These are phyloP conservation scores for Chrysogorgia sp. DNA, from an alignment of 92 coral and sea anemone species.

Conservation along the genomic window DNA sequence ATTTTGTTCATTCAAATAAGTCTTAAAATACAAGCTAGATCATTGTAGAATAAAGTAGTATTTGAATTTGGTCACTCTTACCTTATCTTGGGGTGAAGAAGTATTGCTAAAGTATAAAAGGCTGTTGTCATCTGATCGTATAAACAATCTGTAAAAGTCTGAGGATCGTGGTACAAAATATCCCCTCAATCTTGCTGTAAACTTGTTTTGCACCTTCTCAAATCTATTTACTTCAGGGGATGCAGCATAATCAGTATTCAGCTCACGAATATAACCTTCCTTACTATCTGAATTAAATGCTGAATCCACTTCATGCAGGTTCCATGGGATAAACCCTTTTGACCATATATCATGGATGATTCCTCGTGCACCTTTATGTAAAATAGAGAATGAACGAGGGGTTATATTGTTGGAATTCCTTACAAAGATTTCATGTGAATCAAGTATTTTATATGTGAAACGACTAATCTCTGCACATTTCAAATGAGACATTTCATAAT, in stretches of 20 bases:
- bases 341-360: conserved; percentile 76
- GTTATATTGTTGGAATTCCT: too few relatives aligned
- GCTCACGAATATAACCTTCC: conserved; percentile 1
- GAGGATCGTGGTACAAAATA: conserved; percentile 84
- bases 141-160: conserved; percentile 72
- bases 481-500: too few relatives aligned
- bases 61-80: too few relatives aligned
- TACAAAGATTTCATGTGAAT: too few relatives aligned
- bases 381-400: too few relatives aligned
- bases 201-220: not conserved
- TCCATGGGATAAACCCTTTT: not conserved
- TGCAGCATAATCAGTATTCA: conserved; percentile 8
- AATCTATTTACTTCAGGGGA: conserved; percentile 4
- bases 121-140: conserved; percentile 74
- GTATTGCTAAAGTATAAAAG: conserved; percentile 69
- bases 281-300: not conserved
- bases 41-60: too few relatives aligned
- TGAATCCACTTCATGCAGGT: not conserved
- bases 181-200: conserved; percentile 65
- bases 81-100: conserved; percentile 61
- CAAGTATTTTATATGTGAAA: too few relatives aligned
- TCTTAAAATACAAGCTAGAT: too few relatives aligned
- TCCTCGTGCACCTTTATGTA: conserved; percentile 91
- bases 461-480: too few relatives aligned
- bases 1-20: too few relatives aligned